Evolutionary conservation across 35 echinoderm and acorn worm genomes (phyloP).

Genomic region (Anneissia japonica): DNA sequence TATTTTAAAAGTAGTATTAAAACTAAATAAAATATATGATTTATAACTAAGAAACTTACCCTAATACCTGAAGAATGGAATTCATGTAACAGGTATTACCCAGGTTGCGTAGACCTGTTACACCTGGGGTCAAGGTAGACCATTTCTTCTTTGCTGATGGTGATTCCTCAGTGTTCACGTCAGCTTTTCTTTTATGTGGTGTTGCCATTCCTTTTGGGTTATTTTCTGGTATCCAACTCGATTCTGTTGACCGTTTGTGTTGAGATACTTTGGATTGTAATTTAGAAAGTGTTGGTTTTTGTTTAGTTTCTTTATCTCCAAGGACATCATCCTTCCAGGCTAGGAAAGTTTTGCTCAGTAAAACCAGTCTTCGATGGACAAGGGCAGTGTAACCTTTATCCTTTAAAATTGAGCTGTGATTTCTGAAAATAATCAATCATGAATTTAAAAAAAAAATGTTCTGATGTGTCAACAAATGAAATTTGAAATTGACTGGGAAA

Average conservation of each 20-base stretch:
- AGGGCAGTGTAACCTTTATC: slow-evolving; percentile 89
- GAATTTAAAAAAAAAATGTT: not conserved
- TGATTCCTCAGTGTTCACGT: not conserved
- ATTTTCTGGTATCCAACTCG: not conserved
- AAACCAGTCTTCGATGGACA: slow-evolving; percentile 64
- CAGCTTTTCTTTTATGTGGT: not conserved
- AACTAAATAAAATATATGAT: too few species aligned
- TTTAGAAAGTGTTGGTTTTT: slow-evolving; percentile 29
- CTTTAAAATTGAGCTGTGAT: slow-evolving; percentile 16
- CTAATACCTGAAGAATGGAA: slow-evolving; percentile 79
- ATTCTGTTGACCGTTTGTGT: not conserved
- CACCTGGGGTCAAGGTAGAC: slow-evolving; percentile 75
- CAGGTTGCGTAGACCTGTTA: slow-evolving; percentile 82
- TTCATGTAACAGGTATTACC: slow-evolving; percentile 99
- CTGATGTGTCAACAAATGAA: too few species aligned
- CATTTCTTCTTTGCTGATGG: slow-evolving; percentile 58
- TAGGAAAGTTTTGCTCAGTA: slow-evolving; percentile 65
- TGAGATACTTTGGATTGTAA: not conserved
- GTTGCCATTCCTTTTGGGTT: not conserved
- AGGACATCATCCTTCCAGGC: slow-evolving; percentile 70
- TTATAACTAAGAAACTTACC: slow-evolving; percentile 54
- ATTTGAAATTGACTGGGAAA: too few species aligned
- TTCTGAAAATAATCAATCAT: too few species aligned
- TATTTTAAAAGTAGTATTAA: too few species aligned
- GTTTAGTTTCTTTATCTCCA: slow-evolving; percentile 40